phyloP scores from a whole-genome alignment of 2,888 invertebrate genomes.

The Acleris sparsana region DNA sequence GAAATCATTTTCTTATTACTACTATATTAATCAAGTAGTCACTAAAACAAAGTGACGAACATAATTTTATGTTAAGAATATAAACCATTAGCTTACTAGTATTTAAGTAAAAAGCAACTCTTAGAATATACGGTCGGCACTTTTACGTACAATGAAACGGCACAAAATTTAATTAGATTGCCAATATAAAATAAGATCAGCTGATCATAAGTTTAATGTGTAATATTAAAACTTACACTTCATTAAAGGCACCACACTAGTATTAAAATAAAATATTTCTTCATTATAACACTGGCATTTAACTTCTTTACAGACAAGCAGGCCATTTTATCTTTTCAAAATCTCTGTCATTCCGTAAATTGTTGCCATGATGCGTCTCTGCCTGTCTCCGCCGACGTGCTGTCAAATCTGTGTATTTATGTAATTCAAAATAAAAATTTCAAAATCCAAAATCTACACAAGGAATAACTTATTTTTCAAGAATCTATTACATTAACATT shows the following conservation, averaged over 20 bases:
- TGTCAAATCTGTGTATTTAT: conserved; percentile 54
- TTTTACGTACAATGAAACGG: conserved; percentile 10
- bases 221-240: background rate
- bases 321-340: conserved; percentile 4
- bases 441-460: conserved; percentile 52
- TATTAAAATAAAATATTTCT: no score
- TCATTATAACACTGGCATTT: background rate
- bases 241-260: no score
- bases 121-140: no score
- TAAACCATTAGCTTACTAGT: no score
- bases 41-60: no score
- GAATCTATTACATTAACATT: conserved; percentile 24
- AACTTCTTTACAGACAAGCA: background rate
- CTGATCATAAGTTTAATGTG: conserved; percentile 1
- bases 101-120: no score
- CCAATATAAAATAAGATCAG: conserved; percentile 21
- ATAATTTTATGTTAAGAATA: no score
- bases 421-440: conserved; percentile 62
- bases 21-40: no score
- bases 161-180: background rate
- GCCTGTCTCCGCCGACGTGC: conserved; percentile 28
- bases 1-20: no score
- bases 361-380: conserved; percentile 30
- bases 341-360: conserved; percentile 7
- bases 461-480: conserved; percentile 33